Base-by-base conservation (phyloP, 2,113 vertebrate species). In the Lepisosteus oculatus region DNA sequence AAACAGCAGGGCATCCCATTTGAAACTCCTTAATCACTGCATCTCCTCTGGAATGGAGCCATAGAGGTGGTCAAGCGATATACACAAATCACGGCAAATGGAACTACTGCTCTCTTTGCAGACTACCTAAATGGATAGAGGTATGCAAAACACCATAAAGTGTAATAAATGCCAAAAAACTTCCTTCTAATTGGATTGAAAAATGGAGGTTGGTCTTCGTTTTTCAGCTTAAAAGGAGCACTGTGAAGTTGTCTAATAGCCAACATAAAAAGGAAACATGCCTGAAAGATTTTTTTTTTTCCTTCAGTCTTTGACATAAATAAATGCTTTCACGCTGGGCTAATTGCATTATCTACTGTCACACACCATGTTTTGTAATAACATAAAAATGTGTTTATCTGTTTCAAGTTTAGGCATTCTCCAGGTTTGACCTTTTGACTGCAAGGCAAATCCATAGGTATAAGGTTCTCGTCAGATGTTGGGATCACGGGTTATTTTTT, bases 71-170 rank as follows among this genome's bases (percentile, higher is more conserved):
- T 96, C 95, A 96, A 96, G 94, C 93, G 91, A 89, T 93, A 84
- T 93, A 93, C 93, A 98, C 96, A 98, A 98, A 98, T 99, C 95
- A 97, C 92, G 90, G 94, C 93, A 97, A 98, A 95, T 95, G 91
- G 95, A 91, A 92, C 93, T 87, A 90, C 85, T 90, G 93, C 91
- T 93, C 93, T 95, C 92, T 91, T 88, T 88, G 90, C 94, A 92
- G 96, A 92, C 94, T 92, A 95, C 93, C 95, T 97, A 97, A 95
- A 95, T 89, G 93, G 92, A 95, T 94, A 92, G 94, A 87, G 85
- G 90, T 91, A 94, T 93, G 92, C 86, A 91, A 92, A 95, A 93
- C 90, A 93, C 94, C 93, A 94, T 95, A 94, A 94, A 94, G 94
- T 90, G 91, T 94, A 95, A 95, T 96, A 98, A 97, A 97, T 95